Conservation (phyloP, 2,888 invertebrate species). For the Temnothorax unifasciatus region DNA sequence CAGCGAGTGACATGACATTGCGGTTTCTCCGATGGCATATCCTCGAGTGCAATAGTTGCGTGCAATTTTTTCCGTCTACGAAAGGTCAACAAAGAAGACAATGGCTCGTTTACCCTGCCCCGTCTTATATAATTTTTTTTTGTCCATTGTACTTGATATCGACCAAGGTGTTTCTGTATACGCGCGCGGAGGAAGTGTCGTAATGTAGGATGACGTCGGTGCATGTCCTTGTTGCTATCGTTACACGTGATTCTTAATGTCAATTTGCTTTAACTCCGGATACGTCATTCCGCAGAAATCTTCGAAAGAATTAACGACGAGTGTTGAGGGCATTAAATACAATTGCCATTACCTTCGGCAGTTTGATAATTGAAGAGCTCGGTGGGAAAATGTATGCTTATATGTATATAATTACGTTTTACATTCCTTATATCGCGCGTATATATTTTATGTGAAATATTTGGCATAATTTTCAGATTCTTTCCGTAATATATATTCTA, state of each 20-base stretch:
- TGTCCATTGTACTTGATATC: slow-evolving; percentile 54
- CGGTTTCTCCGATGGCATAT: slow-evolving; percentile 20
- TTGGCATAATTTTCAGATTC: not conserved
- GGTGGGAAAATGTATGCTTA: not conserved
- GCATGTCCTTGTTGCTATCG: slow-evolving; percentile 67
- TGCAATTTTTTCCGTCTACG: slow-evolving; percentile 46
- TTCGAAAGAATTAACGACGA: not conserved
- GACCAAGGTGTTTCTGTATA: slow-evolving; percentile 51
- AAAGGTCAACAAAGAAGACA: slow-evolving; percentile 55
- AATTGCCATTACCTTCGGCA: not conserved
- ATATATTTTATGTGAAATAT: not conserved
- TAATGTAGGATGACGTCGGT: slow-evolving; percentile 69
- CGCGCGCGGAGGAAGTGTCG: slow-evolving; percentile 67
- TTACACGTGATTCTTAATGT: slow-evolving; percentile 63
- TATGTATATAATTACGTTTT: not conserved
- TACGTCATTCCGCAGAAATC: slow-evolving; percentile 4
- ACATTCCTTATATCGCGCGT: not conserved
- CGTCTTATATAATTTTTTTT: slow-evolving; percentile 60
- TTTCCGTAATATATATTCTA: not conserved
- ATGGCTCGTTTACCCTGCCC: slow-evolving; percentile 44
- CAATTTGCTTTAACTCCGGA: slow-evolving; percentile 57
- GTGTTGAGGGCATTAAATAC: not conserved
- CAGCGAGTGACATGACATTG: slow-evolving; percentile 21
- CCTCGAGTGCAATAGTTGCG: slow-evolving; percentile 24
- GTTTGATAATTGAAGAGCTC: slow-evolving; percentile 8